Evolutionary conservation across 2,888 invertebrate species (phyloP), one percentile per base, ranked within the genome.

Genomic region (Diarsia rubi): DNA sequence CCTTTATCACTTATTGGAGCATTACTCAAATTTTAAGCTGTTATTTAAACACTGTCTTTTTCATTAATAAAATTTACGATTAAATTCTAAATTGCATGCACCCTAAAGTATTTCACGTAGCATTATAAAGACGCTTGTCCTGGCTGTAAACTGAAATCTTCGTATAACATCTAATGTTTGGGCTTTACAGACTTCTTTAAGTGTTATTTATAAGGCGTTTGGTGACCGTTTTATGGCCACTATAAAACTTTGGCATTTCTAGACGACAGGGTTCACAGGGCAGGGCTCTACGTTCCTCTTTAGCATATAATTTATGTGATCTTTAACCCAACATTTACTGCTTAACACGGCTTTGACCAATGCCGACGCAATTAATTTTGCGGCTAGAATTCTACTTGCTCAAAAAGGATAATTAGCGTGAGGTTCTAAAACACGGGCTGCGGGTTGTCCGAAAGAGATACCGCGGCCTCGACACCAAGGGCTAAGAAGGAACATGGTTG

Each of bases 291-390:
- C 62, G 47, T 67, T 49, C 67, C 49, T 47, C n/a, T 42, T 80
- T 62, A 45, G 27, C 60, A 81, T 69, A 66, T 74, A 60, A 83
- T 60, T 74, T 63, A 64, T 45, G 31, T 66, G 80, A 73, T 54
- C 80, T 69, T 79, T 73, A 69, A 67, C 80, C 62, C 21, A 21
- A 59, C 66, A 31, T 73, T 83, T 31, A 70, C 54, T 63, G 67
- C 69, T 66, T 54, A 66, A 37, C 24, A 49, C 9, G 8, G 37
- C 81, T 81, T 84, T 84, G 60, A 69, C 37, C 42, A 12, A 16
- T 3, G 49, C 81, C 81, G 81, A 52, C 49, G 64, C 54, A 57
- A 44, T 68, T 57, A 59, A 80, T 60, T 16, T 42, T 42, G 31
- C n/a, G 42, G 52, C 49, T 81, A 62, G 24, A 52, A 81, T 73